These are phyloP conservation scores for Pseudois nayaur DNA, from an alignment of 2,113 vertebrate genomes.

Conservation along the genomic window DNA sequence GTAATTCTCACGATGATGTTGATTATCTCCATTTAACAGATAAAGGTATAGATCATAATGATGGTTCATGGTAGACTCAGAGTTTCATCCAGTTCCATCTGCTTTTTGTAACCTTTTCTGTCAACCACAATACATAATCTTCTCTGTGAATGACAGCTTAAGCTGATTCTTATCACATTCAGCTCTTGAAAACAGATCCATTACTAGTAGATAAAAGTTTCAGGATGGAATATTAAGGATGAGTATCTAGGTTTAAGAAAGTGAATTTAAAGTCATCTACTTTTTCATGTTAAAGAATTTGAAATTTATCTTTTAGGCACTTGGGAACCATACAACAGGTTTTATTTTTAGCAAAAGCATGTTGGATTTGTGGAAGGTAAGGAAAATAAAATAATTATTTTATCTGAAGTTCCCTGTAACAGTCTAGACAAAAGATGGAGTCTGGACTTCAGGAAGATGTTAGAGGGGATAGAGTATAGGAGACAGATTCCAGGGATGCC, in stretches of 20 bases:
- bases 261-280: neutral
- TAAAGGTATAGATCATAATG: neutral
- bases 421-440: neutral
- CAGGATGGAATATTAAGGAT: neutral
- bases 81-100: neutral
- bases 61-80: neutral
- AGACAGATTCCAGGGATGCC: neutral
- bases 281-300: constrained; percentile 17
- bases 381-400: neutral
- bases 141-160: neutral
- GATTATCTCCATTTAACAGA: neutral
- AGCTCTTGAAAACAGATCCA: neutral
- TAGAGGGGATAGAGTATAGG: neutral
- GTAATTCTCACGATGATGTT: neutral
- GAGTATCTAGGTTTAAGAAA: constrained; percentile 19
- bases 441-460: neutral
- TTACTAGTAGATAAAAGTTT: neutral
- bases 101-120: neutral
- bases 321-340: neutral
- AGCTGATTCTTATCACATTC: neutral
- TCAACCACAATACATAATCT: neutral
- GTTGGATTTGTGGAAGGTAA: neutral
- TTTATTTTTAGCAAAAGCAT: neutral
- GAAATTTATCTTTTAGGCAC: constrained; percentile 4
- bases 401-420: neutral